Evolutionary conservation across 2,888 invertebrate genomes (phyloP).

Genomic region (Chirona hameri): DNA sequence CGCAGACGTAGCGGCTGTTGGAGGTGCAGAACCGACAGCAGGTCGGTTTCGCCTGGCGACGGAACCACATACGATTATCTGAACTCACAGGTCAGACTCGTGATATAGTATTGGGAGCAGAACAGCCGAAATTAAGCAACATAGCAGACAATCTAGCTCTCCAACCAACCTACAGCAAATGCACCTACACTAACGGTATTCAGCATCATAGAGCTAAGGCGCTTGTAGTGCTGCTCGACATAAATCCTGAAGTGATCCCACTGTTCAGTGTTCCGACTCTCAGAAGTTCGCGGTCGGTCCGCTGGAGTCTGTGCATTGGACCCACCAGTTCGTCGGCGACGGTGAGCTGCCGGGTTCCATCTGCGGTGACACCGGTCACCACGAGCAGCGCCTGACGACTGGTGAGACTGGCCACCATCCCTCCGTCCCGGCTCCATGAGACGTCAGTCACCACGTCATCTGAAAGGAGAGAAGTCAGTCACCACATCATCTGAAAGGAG

Average conservation of each 20-base stretch:
- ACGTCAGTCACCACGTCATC: conserved; percentile 24
- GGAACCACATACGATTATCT: not conserved
- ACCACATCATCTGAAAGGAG: too few relatives aligned
- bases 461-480: too few relatives aligned
- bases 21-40: conserved; percentile 9
- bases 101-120: too few relatives aligned
- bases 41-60: not conserved
- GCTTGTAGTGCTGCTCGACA: too few relatives aligned
- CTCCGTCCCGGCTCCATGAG: conserved; percentile 1
- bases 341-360: not conserved
- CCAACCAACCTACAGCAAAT: too few relatives aligned
- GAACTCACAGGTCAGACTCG: not conserved
- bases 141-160: too few relatives aligned
- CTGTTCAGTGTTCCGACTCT: not conserved
- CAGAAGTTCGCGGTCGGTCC: too few relatives aligned
- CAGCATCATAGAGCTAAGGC: too few relatives aligned
- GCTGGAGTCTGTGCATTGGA: not conserved
- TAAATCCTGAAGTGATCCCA: too few relatives aligned
- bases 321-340: not conserved
- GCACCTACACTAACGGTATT: too few relatives aligned
- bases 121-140: too few relatives aligned
- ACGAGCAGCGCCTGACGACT: not conserved
- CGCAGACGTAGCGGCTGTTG: conserved; percentile 24
- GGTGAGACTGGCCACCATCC: conserved; percentile 4
- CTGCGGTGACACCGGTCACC: not conserved